Evolutionary conservation across 1,140 invertebrate genomes (phyloP).

Genomic region (Listronotus oregonensis): DNA sequence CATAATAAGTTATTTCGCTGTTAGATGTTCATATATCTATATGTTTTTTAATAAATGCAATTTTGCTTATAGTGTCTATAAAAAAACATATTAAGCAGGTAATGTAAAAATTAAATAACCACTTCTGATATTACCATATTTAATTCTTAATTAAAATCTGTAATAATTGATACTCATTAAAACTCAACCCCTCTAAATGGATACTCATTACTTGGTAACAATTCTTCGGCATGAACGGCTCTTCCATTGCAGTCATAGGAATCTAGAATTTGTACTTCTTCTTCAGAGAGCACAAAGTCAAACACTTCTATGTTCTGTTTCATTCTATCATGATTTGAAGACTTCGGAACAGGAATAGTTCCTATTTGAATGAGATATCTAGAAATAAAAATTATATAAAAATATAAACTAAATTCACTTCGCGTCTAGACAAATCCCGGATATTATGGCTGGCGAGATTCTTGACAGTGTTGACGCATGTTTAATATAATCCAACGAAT

Average conservation of each 20-base stretch:
- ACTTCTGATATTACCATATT: no score
- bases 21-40: no score
- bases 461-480: background rate
- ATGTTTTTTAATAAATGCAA: no score
- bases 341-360: constrained; percentile 67
- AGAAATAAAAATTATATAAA: constrained; percentile 14
- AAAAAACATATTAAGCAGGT: no score
- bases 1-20: no score
- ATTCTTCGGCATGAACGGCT: constrained; percentile 32
- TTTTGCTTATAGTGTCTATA: no score
- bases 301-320: constrained; percentile 63
- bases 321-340: constrained; percentile 63
- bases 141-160: no score
- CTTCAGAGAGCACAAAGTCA: constrained; percentile 60
- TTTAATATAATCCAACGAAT: background rate
- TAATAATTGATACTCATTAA: constrained; percentile 7
- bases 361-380: constrained; percentile 59
- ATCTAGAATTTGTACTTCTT: constrained; percentile 58
- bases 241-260: constrained; percentile 50
- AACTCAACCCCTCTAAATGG: constrained; percentile 40
- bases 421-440: background rate
- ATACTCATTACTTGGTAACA: constrained; percentile 35
- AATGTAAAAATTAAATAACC: no score
- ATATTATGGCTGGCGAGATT: no score
- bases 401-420: background rate